Percentiles rank a stretch among this genome's conserved stretches.
Conservation (phyloP, 2,797 vertebrate genomes). For the Melanotaenia maccullochi region DNA sequence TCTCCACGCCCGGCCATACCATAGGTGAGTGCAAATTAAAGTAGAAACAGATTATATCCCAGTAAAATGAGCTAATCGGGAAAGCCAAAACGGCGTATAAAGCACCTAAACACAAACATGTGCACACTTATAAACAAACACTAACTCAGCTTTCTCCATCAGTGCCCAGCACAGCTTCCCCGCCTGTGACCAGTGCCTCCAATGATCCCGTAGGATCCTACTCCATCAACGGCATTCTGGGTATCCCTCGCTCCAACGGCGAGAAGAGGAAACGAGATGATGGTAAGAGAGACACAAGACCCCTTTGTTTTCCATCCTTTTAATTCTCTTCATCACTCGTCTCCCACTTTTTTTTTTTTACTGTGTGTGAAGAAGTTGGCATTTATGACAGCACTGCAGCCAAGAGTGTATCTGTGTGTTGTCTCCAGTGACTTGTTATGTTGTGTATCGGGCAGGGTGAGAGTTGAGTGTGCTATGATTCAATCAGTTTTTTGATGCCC, state of each 20-base stretch:
- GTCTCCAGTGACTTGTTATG: constrained; percentile 84
- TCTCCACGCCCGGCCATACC: constrained; percentile 95
- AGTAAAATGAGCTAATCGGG: constrained; percentile 34
- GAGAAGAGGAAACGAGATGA: constrained; percentile 99
- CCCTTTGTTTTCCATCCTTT: constrained; percentile 55
- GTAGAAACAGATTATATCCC: constrained; percentile 15
- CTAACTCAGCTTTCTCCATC: constrained; percentile 64
- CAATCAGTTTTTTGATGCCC: constrained; percentile 78
- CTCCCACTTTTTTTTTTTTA: constrained; percentile 59
- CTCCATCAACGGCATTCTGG: constrained; percentile 99
- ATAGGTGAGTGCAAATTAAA: constrained; percentile 87
- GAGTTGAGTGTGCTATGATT: constrained; percentile 75
- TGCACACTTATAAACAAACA: background rate
- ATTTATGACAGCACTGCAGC: constrained; percentile 78
- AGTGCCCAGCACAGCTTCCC: constrained; percentile 97
- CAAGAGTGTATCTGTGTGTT: constrained; percentile 74
- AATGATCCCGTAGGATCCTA: constrained; percentile 99
- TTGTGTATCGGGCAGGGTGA: constrained; percentile 71
- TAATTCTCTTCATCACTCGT: constrained; percentile 71
- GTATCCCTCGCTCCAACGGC: constrained; percentile 98
- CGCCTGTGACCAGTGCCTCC: constrained; percentile 98
- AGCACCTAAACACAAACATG: background rate
- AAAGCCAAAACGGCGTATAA: background rate
- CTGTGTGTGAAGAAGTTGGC: constrained; percentile 75
- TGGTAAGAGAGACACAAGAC: constrained; percentile 85